Conservation (phyloP, 2,113 vertebrate genomes). For the Sterrhoptilus dennistouni region DNA sequence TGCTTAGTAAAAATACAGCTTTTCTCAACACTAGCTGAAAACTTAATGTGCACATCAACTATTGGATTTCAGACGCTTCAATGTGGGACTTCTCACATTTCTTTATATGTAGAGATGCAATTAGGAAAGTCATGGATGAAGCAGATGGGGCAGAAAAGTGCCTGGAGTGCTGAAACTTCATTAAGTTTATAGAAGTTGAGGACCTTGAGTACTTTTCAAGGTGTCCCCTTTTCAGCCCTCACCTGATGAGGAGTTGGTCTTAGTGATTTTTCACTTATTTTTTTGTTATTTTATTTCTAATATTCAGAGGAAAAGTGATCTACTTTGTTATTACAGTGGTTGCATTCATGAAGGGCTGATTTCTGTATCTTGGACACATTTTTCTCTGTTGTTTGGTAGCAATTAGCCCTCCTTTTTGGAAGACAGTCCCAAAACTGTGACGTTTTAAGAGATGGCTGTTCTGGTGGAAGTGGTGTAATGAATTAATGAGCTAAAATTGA, state of each 20-base stretch:
- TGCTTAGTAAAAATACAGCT: not conserved
- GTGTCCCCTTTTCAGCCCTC: not conserved
- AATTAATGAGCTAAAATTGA: not conserved
- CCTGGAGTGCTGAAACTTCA: not conserved
- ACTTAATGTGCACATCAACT: not conserved
- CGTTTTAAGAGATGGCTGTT: not conserved
- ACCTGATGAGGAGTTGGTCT: not conserved
- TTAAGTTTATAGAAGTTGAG: not conserved
- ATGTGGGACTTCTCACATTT: not conserved
- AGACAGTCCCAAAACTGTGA: not conserved
- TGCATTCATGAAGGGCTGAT: not conserved
- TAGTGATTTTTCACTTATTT: not conserved
- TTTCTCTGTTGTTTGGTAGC: not conserved
- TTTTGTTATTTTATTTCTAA: not conserved
- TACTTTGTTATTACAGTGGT: accelerated
- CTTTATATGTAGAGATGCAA: not conserved
- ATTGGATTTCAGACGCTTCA: not conserved
- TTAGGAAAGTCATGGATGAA: not conserved
- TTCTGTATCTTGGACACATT: not conserved
- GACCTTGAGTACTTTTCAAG: not conserved
- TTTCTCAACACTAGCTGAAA: not conserved
- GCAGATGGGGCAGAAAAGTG: not conserved
- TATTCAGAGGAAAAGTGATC: not conserved
- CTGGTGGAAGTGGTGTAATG: not conserved
- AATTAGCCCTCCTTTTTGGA: not conserved